Conservation (phyloP, 2,888 invertebrate genomes). For the Orthonevra nobilis region DNA sequence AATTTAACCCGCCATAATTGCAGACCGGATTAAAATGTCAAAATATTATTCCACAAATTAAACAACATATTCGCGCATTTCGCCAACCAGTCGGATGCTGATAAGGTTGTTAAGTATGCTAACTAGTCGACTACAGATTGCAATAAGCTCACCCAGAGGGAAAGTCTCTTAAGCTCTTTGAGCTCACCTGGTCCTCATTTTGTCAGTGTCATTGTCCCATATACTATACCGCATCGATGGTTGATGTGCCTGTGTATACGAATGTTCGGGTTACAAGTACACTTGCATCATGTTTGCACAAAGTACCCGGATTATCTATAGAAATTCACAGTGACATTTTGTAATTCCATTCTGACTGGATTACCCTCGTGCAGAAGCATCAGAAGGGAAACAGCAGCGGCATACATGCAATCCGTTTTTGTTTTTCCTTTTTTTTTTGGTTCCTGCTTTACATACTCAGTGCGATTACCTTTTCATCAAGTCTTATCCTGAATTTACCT, state of each 20-base stretch:
- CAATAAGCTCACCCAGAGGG: neutral
- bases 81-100: slow-evolving; percentile 61
- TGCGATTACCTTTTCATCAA: slow-evolving; percentile 66
- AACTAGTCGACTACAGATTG: slow-evolving; percentile 26
- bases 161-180: slow-evolving; percentile 51
- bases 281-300: slow-evolving; percentile 64
- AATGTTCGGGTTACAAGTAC: slow-evolving; percentile 1
- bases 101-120: slow-evolving; percentile 62
- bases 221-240: slow-evolving; percentile 15
- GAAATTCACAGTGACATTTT: slow-evolving; percentile 70
- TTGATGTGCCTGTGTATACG: neutral
- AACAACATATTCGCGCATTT: slow-evolving; percentile 53
- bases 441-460: slow-evolving; percentile 57
- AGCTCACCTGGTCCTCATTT: slow-evolving; percentile 65
- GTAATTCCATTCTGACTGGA: slow-evolving; percentile 69
- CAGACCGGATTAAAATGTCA: slow-evolving; percentile 59
- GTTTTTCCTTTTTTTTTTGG: slow-evolving; percentile 18
- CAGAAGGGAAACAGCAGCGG: slow-evolving; percentile 13
- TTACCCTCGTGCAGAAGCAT: slow-evolving; percentile 45
- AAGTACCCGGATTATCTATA: slow-evolving; percentile 69
- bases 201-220: slow-evolving; percentile 67
- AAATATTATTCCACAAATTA: slow-evolving; percentile 67
- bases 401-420: slow-evolving; percentile 58
- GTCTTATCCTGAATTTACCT: slow-evolving; percentile 67
- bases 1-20: slow-evolving; percentile 53